Evolutionary conservation across 2,113 vertebrate genomes (phyloP), one percentile per base, ranked within the genome.

Genomic region (Corydoras sp.): DNA sequence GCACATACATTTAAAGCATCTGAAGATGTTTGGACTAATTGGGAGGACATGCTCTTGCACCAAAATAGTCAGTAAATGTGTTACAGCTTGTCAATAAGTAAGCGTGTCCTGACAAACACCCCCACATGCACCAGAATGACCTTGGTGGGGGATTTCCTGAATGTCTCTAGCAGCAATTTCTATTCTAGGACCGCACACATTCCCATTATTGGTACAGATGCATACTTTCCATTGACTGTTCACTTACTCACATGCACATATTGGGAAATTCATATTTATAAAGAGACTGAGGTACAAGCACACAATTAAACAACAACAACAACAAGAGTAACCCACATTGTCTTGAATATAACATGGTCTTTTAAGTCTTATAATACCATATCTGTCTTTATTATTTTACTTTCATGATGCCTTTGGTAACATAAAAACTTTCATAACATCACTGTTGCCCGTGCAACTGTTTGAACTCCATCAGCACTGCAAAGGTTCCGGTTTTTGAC

Each of bases 111-210:
- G n/a, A 63, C 69, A 66, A 18, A 50, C 11, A 66, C 67, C 59
- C 56, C 54, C 65, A n/a, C 15, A 24, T 50, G 58, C 30, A 49
- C 58, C n/a, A 66, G 14, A 35, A 66, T 79, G 84, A 75, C 82
- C 83, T 85, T 85, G 83, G 71, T 67, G 74, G 82, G 82, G 87
- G 83, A 79, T 85, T 86, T 87, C 81, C 80, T 78, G 71, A 83
- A 81, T n/a, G 65, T 85, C 83, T 86, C 81, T 74, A 49, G 75
- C 79, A 81, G 77, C 81, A 72, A 81, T 55, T 81, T 69, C 89
- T 89, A 90, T 90, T 90, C 79, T 86, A 81, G 80, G 87, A 79
- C 65, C 59, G 56, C 79, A 84, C 82, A 84, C 86, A 89, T 89
- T 86, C 86, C 83, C 67, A 74, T 78, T 83, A 76, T 79, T 58